phyloP scores from a whole-genome alignment of 2,888 invertebrate genomes.

The Drosophila sordidapex region DNA sequence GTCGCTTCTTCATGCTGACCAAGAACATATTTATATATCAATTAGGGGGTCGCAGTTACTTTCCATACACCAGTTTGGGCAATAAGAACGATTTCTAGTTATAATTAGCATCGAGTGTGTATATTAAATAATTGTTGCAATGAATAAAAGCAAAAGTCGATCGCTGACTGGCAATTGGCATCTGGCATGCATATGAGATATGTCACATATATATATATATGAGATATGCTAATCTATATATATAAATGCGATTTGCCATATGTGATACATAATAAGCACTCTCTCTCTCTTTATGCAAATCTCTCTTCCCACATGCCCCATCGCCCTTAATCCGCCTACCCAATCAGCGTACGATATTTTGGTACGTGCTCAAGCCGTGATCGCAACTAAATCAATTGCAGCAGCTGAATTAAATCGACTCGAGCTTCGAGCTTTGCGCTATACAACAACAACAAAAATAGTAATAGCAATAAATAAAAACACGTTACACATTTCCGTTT shows the following conservation, averaged over 20 bases:
- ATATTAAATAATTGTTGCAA: not conserved
- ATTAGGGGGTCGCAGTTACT: not conserved
- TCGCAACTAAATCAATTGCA: constrained; percentile 25
- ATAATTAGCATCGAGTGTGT: not conserved
- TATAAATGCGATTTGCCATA: not conserved
- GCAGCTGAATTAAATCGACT: constrained; percentile 39
- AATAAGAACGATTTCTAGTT: not conserved
- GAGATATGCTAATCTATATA: not conserved
- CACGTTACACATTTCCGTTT: constrained; percentile 69
- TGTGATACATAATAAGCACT: not conserved
- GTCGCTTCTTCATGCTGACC: not conserved
- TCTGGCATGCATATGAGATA: not conserved
- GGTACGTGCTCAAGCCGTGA: constrained; percentile 39
- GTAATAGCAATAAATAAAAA: constrained; percentile 24
- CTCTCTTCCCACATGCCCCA: not conserved
- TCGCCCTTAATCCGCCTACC: not conserved
- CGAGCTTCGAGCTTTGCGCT: constrained; percentile 15
- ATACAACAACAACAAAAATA: not conserved
- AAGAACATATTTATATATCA: not conserved
- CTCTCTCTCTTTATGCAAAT: not conserved
- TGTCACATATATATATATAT: not conserved
- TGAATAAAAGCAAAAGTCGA: not conserved
- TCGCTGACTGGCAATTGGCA: not conserved
- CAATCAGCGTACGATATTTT: constrained; percentile 22
- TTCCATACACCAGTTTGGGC: not conserved